Conservation (phyloP, 2,113 vertebrate genomes). For the Excalfactoria chinensis region DNA sequence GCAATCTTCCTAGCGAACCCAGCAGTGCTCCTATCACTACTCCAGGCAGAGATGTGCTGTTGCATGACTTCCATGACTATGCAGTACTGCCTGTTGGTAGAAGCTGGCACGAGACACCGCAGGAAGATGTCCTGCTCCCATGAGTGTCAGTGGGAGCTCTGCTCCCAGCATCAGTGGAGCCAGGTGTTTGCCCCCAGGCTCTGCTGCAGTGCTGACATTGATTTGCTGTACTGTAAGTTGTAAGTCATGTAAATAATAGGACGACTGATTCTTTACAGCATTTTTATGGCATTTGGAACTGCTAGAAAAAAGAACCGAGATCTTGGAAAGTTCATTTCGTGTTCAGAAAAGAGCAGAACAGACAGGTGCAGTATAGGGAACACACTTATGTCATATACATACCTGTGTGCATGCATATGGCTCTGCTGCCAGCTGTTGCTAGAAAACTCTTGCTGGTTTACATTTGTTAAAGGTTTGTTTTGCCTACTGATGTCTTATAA, state of each 20-base stretch:
- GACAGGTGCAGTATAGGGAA: background rate
- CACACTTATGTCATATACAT: background rate
- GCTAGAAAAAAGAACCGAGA: background rate
- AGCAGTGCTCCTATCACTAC: background rate
- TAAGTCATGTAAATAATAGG: conserved; percentile 18
- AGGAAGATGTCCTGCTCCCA: background rate
- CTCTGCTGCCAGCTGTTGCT: background rate
- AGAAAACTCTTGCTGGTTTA: background rate
- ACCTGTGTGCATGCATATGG: background rate
- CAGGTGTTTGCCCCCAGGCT: conserved; percentile 49
- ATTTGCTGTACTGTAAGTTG: background rate
- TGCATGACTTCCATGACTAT: background rate
- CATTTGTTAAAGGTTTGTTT: conserved; percentile 3
- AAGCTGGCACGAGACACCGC: background rate
- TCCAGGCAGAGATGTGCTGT: background rate
- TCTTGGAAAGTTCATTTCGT: background rate
- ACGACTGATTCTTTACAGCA: background rate
- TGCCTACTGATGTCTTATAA: background rate
- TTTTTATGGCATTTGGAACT: conserved; percentile 27
- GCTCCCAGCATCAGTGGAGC: background rate
- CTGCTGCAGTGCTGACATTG: conserved; percentile 14
- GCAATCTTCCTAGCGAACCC: background rate
- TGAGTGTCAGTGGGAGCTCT: background rate
- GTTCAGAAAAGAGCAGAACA: background rate
- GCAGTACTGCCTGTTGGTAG: background rate